Base-by-base conservation (phyloP, 2,113 vertebrate genomes). In the Paracyprichromis sp. region DNA sequence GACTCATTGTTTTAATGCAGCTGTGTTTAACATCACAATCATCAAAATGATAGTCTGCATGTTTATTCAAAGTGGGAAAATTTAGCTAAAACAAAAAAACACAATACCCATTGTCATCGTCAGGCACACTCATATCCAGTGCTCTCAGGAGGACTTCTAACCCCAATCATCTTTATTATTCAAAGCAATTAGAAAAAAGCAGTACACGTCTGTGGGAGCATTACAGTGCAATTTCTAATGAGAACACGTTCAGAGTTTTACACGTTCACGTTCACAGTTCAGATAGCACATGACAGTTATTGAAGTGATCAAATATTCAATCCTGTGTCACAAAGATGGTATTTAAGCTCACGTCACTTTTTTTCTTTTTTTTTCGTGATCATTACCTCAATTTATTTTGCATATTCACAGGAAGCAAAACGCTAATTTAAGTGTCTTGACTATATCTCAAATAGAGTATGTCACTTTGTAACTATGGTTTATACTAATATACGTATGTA, bases 1-100 rank as follows among this genome's bases (percentile, higher is more conserved):
- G 90, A 92, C 50, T 95, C 92, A 95, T 95, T 94, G 89, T 94
- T 94, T 94, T 95, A 94, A 95, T 95, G 95, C 94, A 92, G 89
- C 88, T 79, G 89, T 87, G 90, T 82, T 90, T 95, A 92, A 94
- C 90, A 90, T 94, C 87, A 85, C 92, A 91, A 91, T 93, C 88
- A 93, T 90, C 83, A 57, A 63, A 93, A 90, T 85, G 10, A 92
- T 91, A 88, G 81, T 36, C 73, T 47, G 69, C 40, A 13, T 86
- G 83, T 87, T 80, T 87, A 40, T 89, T 80, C n/a, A 89, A 73
- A 91, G 86, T 53, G 21, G 34, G 53, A 8, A 50, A 91, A 50
- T 19, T 31, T 61, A 80, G 81, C 47, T 21, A 14, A 52, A 26
- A 5, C 19, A 47, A 16, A 24, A 9, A 29, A 21, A 21, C 21